Base-by-base conservation (phyloP, 2,888 invertebrate species). In the Eupithecia insigniata region DNA sequence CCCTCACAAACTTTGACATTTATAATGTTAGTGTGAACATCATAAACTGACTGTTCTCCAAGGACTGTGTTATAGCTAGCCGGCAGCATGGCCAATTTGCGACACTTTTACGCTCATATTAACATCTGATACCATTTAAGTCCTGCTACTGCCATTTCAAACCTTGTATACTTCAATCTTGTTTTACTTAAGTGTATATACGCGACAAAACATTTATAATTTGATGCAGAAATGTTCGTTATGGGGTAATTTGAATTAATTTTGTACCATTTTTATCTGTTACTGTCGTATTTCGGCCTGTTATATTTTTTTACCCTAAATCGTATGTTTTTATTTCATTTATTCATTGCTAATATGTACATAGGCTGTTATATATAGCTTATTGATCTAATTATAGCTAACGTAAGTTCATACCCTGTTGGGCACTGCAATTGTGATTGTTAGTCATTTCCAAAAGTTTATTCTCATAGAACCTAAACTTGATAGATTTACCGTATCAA, bases 91-190 rank as follows among this genome's bases (percentile, higher is more conserved):
- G 86, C 86, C 89, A 87, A 90, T 90, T 88, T 89, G 89, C 89
- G 89, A 90, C 89, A 88, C 88, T 89, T 89, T 86, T 86, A 86
- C 85, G 86, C 85, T 88, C 87, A 89, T 89, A 90, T 87, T 87
- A 85, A 80, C 85, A 83, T 83, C 85, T 80, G 83, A 85, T 83
- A 84, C 86, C 87, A 84, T 87, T 87, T 86, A 86, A 79, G 86
- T 85, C 81, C 80, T 79, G 80, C 81, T 80, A 80, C 78, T 81
- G 76, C 84, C 84, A 85, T 84, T 85, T 79, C 78, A 73, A 81
- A 79, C 78, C 82, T 75, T 85, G 85, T 87, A 84, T 82, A 83
- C 83, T 82, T 80, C 80, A 80, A 82, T 80, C 80, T 75, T 72
- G 78, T 72, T 79, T 80, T 79, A 83, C 80, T 82, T 79, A 79